Base-by-base conservation (phyloP, 2,113 vertebrate genomes). In the Choloepus hoffmanni region DNA sequence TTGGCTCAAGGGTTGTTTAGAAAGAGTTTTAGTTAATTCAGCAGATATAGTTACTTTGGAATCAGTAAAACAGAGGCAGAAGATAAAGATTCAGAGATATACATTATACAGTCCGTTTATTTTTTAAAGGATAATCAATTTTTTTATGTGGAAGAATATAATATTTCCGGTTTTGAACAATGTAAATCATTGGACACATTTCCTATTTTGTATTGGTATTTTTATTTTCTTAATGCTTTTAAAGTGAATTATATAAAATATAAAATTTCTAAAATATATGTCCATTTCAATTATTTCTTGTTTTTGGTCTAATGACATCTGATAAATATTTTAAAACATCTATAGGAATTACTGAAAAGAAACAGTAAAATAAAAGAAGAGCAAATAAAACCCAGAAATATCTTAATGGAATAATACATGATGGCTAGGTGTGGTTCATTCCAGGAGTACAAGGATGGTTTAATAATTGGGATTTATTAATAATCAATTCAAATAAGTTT, bases 11-110 rank as follows among this genome's bases (percentile, higher is more conserved):
- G 16, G 65, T 93, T 36, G 45, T 89, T 91, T 81, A 83, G 36
- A 58, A 86, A 85, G 8, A 65, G 36, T 78, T 74, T 96, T 90
- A 74, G 50, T 87, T 85, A 70, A 94, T 76, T 92, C 63, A 94
- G 10, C 15, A 76, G 36, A 72, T 78, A 70, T 48, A 4, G 9
- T 89, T 50, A 73, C 19, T 83, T 95, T 50, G 19, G 26, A 28
- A 73, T 90, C 3, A 67, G 1, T 90, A 50, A 89, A 81, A 68
- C 5, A 70, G 15, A 68, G 4, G 18, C 7, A 82, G 30, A 85
- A 74, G 30, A 81, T 55, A 53, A 67, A 76, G 2, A 73, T 81
- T 73, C 3, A 48, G 21, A 63, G 21, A 94, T 14, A 62, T 30
- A 70, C 7, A 60, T 26, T n/a, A 53, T 16, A 48, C 0, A 5